phyloP scores from a whole-genome alignment of 2,797 vertebrate species.

The Pseudomugil tenellus region DNA sequence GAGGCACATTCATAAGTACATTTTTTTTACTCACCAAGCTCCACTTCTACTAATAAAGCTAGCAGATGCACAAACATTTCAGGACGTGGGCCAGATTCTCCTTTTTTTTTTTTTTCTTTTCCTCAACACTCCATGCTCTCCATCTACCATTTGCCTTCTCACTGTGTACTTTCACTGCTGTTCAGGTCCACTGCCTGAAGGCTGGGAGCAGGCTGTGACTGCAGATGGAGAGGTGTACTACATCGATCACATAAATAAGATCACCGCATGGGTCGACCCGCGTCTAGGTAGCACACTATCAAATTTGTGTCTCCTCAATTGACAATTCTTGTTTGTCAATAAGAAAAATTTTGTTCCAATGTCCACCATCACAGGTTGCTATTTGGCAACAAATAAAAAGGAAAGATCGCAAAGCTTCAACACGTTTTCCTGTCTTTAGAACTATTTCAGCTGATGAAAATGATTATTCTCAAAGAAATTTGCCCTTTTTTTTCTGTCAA shows the following conservation, averaged over 20 bases:
- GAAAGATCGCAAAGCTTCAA: slow-evolving; percentile 61
- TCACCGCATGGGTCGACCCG: slow-evolving; percentile 96
- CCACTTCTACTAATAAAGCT: slow-evolving; percentile 36
- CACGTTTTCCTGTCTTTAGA: slow-evolving; percentile 41
- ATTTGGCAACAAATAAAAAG: slow-evolving; percentile 45
- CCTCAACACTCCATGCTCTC: slow-evolving; percentile 62
- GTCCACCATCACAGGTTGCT: slow-evolving; percentile 66
- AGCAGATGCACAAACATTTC: slow-evolving; percentile 36
- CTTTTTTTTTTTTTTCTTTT: slow-evolving; percentile 32
- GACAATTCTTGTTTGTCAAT: slow-evolving; percentile 72
- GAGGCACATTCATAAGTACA: background rate
- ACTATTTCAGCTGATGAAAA: slow-evolving; percentile 19
- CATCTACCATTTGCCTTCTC: slow-evolving; percentile 74
- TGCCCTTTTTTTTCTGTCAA: slow-evolving; percentile 15
- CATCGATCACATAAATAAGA: slow-evolving; percentile 98
- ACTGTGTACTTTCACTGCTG: slow-evolving; percentile 84
- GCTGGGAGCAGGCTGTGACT: slow-evolving; percentile 96
- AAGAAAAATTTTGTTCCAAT: slow-evolving; percentile 66
- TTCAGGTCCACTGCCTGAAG: slow-evolving; percentile 96
- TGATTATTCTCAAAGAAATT: slow-evolving; percentile 32
- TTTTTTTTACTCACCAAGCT: slow-evolving; percentile 31
- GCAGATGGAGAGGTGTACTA: slow-evolving; percentile 97
- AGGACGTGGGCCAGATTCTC: slow-evolving; percentile 54
- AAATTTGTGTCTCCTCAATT: slow-evolving; percentile 76
- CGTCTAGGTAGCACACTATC: slow-evolving; percentile 84